Evolutionary conservation across 2,888 invertebrate species (phyloP), one percentile per base, ranked within the genome.

Genomic region (Erynnis tages): DNA sequence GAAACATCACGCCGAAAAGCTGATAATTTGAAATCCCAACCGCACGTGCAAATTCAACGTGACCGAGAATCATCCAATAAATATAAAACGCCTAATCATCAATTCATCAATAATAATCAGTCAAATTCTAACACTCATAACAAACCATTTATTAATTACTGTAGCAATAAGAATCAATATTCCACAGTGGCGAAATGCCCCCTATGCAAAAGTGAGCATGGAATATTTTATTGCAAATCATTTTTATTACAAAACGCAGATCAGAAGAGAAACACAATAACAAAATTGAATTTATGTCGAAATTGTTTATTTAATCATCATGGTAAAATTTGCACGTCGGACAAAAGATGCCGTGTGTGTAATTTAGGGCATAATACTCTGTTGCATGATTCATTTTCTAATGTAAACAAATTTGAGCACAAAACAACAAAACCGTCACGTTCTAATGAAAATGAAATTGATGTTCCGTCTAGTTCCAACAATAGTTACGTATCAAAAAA

Each of bases 241-340:
- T 54, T 55, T 40, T 37, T 55, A 40, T 7, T 40, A 41, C 37
- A 46, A 41, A 21, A 41, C 7, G 7, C 40, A 11, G 37, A 49
- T 10, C 41, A 45, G 11, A 54, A 53, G 27, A 19, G 34, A 7
- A 35, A 37, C 11, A 40, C 48, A 6, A 38, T 52, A 16, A 10
- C 40, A 25, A 52, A 46, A 34, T 16, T 54, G 13, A 46, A 41
- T 21, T 16, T 46, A 10, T 54, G 54, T 35, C 5, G 14, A 2
- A 54, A 58, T 37, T 58, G 57, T 27, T 35, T 55, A 40, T 44
- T 48, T 23, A 35, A 47, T 19, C 55, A 57, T 23, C 10, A 55
- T 7, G 54, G 50, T 7, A 55, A 53, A 14, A 45, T 10, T 16
- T 50, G 35, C 41, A 25, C 13, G 14, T 40, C 40, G 1, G 25